Base-by-base conservation (phyloP, 2,888 invertebrate species). In the Drosophila bunnanda region DNA sequence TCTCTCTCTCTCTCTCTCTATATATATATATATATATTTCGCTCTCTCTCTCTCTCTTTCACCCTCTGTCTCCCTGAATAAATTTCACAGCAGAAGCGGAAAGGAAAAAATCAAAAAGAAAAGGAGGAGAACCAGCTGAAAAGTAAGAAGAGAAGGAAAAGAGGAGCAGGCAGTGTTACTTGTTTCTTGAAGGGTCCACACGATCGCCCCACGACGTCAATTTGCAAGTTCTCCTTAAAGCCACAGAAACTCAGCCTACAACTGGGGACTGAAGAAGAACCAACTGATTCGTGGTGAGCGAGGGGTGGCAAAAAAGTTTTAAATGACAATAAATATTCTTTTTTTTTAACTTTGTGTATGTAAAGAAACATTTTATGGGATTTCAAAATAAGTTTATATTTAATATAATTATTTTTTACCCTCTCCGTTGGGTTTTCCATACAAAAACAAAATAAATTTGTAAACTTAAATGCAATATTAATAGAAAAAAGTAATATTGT, bases 181-280 rank as follows among this genome's bases (percentile, higher is more conserved):
- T 78, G 81, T 78, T 80, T 74, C 70, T 74, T 65, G 64, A 84
- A 82, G 85, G 82, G 85, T 82, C 77, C 85, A 69, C 82, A 70
- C 75, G 70, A 77, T 76, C 70, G 77, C 84, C 74, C 77, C 85
- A 71, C 85, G 74, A 84, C 75, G 88, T 79, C 82, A 82, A 82
- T 82, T 88, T 82, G 85, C 85, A 87, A 84, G 88, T 79, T 87
- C 72, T 81, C 54, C 81, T 72, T 70, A 75, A 46, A 57, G 71
- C 69, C 69, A 55, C 56, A 52, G 66, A 54, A 32, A 67, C 48
- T 34, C 38, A n/a, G 56, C 12, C 34, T 36, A 50, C 55, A 44
- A 32, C 43, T 52, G 41, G 20, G 34, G 5, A 64, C 60, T 22
- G 30, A 7, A 28, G 12, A 38, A 38, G 64, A 62, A 48, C 38